phyloP scores from a whole-genome alignment of 2,888 invertebrate genomes.

The Tinea pellionella region DNA sequence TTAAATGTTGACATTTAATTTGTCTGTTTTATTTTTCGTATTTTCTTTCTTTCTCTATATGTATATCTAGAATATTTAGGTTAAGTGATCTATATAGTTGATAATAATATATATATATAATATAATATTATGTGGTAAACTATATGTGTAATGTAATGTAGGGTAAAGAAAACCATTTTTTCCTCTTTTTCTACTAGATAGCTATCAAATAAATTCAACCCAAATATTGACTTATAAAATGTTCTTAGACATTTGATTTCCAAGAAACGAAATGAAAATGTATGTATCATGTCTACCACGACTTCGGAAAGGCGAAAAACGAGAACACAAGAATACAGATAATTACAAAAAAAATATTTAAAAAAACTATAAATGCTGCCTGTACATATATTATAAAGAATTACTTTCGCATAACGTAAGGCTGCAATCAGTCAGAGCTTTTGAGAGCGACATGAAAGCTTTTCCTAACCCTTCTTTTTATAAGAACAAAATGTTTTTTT shows the following conservation, averaged over 20 bases:
- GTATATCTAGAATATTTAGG: too few species aligned
- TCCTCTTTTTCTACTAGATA: neutral
- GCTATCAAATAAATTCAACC: neutral
- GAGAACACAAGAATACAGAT: too few species aligned
- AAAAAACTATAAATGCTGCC: neutral
- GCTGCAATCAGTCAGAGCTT: slow-evolving; percentile 43
- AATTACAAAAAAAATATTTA: too few species aligned
- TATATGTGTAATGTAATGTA: too few species aligned
- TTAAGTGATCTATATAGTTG: too few species aligned
- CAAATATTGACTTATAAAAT: neutral
- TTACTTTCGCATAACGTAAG: slow-evolving; percentile 19
- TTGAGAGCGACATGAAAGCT: slow-evolving; percentile 27
- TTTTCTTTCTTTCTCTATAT: too few species aligned
- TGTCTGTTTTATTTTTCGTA: neutral
- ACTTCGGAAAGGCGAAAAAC: too few species aligned
- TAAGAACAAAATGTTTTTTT: slow-evolving; percentile 28
- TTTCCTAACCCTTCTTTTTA: slow-evolving; percentile 24
- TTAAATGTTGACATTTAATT: neutral
- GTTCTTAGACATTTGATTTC: neutral
- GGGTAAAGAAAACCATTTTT: too few species aligned
- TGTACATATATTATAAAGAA: neutral
- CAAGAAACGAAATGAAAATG: too few species aligned
- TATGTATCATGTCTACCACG: too few species aligned
- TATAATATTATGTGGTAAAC: too few species aligned
- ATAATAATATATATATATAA: too few species aligned